Evolutionary conservation across 2,888 invertebrate species (phyloP), one percentile per base, ranked within the genome.

Genomic region (Pasiphila rectangulata): DNA sequence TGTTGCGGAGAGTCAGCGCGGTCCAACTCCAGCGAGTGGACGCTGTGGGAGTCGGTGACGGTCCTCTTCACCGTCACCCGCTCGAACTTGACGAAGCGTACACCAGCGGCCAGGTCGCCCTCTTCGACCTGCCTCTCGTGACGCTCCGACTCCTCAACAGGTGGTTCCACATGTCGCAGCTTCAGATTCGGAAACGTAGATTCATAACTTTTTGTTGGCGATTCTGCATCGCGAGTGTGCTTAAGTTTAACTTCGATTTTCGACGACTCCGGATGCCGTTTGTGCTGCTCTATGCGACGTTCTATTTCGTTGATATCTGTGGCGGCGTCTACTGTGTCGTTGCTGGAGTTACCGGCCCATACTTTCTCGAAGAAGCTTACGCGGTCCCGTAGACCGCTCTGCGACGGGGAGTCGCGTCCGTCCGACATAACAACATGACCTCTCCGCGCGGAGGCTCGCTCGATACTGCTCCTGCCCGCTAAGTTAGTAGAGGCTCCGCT

Each of bases 361-460:
- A 94, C 91, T 84, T 93, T 93, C 78, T 95, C 95, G 81, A 94
- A 95, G 75, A 94, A 94, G 61, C 90, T 92, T 61, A 95, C 95
- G 63, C 94, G 92, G 68, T 94, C 93, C 55, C 92, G 91, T 51
- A 95, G 90, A 61, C 92, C 71, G 79, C 81, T 67, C 64, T 82
- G 82, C 83, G 87, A 78, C 84, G 87, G 83, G 64, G 83, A 83
- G 71, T 85, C 87, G 84, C 88, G 85, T 48, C 75, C 86, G 84
- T 88, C 85, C 58, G 87, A 83, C 87, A 86, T 86, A 62, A 79
- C 84, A 76, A 73, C 86, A 87, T 87, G 85, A 84, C 87, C 86
- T 83, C 75, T 71, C 77, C 58, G 65, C 63, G 59, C 73, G 80
- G 80, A 81, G 83, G 84, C 64, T 79, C 86, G 88, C 84, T 88